phyloP scores from a whole-genome alignment of 2,113 vertebrate genomes.

The Struthidea cinerea region DNA sequence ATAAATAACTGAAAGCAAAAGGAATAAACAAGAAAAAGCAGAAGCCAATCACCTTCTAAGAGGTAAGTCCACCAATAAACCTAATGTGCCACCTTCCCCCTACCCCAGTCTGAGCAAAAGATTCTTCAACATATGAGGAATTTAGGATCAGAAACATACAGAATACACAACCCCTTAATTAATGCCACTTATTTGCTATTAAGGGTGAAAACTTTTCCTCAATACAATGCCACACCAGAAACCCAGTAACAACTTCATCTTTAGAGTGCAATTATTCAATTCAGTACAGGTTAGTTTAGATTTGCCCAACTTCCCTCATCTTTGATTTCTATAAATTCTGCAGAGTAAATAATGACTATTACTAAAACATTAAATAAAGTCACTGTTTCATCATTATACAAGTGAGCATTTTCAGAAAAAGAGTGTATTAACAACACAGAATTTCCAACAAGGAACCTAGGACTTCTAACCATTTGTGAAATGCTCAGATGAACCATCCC shows the following conservation, averaged over 20 bases:
- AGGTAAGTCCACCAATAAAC: not conserved
- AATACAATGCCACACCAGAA: not conserved
- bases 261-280: not conserved
- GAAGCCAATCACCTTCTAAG: not conserved
- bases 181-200: not conserved
- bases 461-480: not conserved
- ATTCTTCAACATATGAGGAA: not conserved
- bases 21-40: not conserved
- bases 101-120: not conserved
- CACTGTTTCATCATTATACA: not conserved
- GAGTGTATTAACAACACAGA: not conserved
- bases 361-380: not conserved
- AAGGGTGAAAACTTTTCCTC: not conserved
- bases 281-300: not conserved
- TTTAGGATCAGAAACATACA: not conserved
- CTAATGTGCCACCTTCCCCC: not conserved
- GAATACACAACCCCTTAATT: not conserved
- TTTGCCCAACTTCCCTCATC: not conserved
- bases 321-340: not conserved
- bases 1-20: not conserved
- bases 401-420: not conserved
- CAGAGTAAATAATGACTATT: not conserved
- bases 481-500: not conserved
- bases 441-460: not conserved
- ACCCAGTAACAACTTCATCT: not conserved